These are phyloP conservation scores for Gobionotothen gibberifrons DNA, from an alignment of 2,797 vertebrate genomes.

Conservation along the genomic window DNA sequence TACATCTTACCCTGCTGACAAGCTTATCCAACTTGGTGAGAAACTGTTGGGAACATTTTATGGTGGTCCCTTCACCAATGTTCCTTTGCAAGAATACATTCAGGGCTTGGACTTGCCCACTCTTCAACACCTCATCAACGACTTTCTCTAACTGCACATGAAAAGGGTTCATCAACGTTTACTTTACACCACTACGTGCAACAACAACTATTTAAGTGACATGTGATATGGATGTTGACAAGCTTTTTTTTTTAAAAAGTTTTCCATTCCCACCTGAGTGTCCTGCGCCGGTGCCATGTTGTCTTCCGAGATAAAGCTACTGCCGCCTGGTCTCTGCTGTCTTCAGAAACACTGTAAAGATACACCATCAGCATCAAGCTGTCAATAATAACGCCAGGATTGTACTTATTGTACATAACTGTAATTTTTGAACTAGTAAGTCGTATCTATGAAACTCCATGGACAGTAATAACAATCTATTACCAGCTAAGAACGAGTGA, in stretches of 20 bases:
- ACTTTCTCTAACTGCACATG: conserved; percentile 86
- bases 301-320: not conserved
- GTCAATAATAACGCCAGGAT: not conserved
- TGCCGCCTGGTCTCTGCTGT: not conserved
- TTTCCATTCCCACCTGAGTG: conserved; percentile 63
- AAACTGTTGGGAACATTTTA: conserved; percentile 91
- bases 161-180: not conserved
- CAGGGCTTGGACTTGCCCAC: conserved; percentile 81
- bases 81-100: conserved; percentile 84
- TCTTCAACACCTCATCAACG: conserved; percentile 86
- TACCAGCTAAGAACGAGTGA: not conserved
- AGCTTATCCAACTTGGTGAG: conserved; percentile 90
- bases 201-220: not conserved
- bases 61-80: conserved; percentile 61
- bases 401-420: not conserved
- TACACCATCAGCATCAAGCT: conserved; percentile 1
- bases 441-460: too few relatives aligned
- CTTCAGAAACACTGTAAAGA: conserved; percentile 5
- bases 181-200: not conserved
- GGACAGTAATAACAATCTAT: too few relatives aligned
- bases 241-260: fast-evolving
- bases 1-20: conserved; percentile 85
- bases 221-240: not conserved
- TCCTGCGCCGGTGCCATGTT: conserved; percentile 65
- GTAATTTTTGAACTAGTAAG: not conserved